Conservation (phyloP, 2,888 invertebrate genomes). For the Pterobdella sp. region DNA sequence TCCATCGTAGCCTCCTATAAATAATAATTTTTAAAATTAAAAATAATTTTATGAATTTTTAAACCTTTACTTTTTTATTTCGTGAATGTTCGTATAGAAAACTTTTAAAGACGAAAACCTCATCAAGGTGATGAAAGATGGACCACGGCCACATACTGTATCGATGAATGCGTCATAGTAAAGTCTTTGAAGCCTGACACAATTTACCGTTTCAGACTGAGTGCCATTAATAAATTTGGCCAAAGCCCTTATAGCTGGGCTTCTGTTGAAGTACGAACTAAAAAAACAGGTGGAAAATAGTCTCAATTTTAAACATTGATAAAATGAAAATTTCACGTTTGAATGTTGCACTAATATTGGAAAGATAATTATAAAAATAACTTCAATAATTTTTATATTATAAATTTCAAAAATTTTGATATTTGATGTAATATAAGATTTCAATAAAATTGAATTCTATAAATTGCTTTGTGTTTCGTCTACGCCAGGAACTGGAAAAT, state of each 20-base stretch:
- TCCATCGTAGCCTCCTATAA: neutral
- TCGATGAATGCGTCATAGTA: conserved; percentile 83
- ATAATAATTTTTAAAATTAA: neutral
- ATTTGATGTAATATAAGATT: too few relatives aligned
- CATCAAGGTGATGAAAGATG: conserved; percentile 65
- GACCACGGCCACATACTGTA: conserved; percentile 75
- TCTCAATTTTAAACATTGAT: too few relatives aligned
- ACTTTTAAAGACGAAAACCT: conserved; percentile 11
- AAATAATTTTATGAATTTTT: neutral
- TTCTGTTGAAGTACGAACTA: conserved; percentile 66
- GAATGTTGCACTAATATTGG: conserved; percentile 10
- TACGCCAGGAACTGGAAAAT: conserved; percentile 32
- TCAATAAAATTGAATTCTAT: too few relatives aligned
- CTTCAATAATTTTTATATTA: too few relatives aligned
- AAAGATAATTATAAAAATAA: too few relatives aligned
- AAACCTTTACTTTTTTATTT: neutral
- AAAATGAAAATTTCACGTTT: neutral
- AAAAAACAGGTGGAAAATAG: conserved; percentile 44
- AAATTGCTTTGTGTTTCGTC: too few relatives aligned
- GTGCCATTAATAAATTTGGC: conserved; percentile 81
- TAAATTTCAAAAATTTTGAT: too few relatives aligned
- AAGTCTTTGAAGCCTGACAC: conserved; percentile 69
- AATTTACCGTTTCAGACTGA: conserved; percentile 78
- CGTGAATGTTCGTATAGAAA: neutral
- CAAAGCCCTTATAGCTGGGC: conserved; percentile 84